Percentiles rank a stretch among this genome's conserved stretches.
These are phyloP conservation scores for Acrobasis consociella DNA, from an alignment of 2,888 invertebrate genomes.

Conservation along the genomic window DNA sequence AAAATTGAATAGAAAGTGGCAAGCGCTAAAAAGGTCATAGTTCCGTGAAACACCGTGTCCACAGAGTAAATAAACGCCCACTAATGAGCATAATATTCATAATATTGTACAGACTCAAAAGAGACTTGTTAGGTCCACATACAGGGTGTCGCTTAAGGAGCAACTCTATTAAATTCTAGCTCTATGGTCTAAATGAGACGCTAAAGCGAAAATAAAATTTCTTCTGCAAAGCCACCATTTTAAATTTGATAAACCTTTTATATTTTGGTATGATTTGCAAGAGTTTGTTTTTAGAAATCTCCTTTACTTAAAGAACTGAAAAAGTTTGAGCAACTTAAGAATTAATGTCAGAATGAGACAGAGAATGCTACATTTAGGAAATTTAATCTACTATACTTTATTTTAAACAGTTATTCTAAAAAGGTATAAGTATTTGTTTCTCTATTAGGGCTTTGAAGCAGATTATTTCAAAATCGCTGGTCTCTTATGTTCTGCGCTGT, in stretches of 20 bases:
- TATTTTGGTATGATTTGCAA: too few relatives aligned
- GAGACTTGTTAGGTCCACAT: slow-evolving; percentile 73
- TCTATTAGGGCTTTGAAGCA: too few relatives aligned
- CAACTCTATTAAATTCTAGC: slow-evolving; percentile 77
- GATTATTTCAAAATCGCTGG: slow-evolving; percentile 27
- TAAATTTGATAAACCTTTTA: too few relatives aligned
- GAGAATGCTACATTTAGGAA: too few relatives aligned
- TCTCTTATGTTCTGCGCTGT: slow-evolving; percentile 32
- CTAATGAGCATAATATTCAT: slow-evolving; percentile 80
- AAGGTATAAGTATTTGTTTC: too few relatives aligned
- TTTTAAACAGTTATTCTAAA: too few relatives aligned
- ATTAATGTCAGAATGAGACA: too few relatives aligned
- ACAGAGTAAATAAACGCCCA: slow-evolving; percentile 58
- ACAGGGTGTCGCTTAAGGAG: slow-evolving; percentile 67
- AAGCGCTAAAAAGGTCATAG: slow-evolving; percentile 27
- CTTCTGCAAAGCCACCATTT: not conserved
- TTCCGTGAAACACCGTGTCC: slow-evolving; percentile 31
- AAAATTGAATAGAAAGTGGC: slow-evolving; percentile 19
- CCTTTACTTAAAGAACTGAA: too few relatives aligned
- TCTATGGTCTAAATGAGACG: slow-evolving; percentile 47
- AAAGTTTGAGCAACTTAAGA: too few relatives aligned
- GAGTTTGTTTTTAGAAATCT: too few relatives aligned
- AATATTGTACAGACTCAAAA: slow-evolving; percentile 70
- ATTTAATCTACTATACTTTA: too few relatives aligned
- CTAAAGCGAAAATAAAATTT: slow-evolving; percentile 32